Conservation (phyloP, 2,113 vertebrate species). For the Progne subis region DNA sequence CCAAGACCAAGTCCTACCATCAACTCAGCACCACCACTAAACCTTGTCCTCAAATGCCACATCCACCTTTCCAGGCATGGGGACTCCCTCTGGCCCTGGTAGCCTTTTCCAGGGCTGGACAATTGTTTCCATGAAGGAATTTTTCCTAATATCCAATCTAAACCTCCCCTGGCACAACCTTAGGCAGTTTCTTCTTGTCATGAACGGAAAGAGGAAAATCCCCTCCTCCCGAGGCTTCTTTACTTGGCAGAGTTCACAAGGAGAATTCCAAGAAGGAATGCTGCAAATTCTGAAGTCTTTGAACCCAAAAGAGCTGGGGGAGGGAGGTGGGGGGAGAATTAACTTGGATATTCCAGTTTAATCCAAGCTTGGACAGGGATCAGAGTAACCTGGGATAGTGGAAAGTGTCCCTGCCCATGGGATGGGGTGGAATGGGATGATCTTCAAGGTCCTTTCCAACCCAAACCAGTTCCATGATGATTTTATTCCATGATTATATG, state of each 20-base stretch:
- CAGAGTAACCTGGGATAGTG: background rate
- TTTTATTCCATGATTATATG: background rate
- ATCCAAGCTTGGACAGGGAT: background rate
- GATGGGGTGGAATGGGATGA: background rate
- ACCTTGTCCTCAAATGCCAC: background rate
- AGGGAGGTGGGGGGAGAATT: background rate
- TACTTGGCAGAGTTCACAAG: background rate
- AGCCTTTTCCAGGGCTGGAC: background rate
- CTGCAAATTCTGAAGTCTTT: background rate
- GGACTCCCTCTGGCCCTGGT: background rate
- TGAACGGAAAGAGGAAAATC: background rate
- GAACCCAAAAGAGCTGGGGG: background rate
- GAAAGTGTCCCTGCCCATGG: background rate
- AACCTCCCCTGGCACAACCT: background rate
- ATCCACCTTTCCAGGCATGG: background rate
- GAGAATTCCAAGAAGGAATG: background rate
- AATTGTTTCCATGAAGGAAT: background rate
- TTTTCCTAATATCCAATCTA: background rate
- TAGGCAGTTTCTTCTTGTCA: background rate
- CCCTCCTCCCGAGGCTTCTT: background rate
- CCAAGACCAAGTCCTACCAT: fast-evolving
- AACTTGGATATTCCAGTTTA: background rate
- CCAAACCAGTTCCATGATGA: background rate
- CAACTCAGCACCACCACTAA: fast-evolving
- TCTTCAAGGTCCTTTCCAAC: too few species aligned